phyloP scores from a whole-genome alignment of 2,888 invertebrate genomes.

The Thymelicus lineola region DNA sequence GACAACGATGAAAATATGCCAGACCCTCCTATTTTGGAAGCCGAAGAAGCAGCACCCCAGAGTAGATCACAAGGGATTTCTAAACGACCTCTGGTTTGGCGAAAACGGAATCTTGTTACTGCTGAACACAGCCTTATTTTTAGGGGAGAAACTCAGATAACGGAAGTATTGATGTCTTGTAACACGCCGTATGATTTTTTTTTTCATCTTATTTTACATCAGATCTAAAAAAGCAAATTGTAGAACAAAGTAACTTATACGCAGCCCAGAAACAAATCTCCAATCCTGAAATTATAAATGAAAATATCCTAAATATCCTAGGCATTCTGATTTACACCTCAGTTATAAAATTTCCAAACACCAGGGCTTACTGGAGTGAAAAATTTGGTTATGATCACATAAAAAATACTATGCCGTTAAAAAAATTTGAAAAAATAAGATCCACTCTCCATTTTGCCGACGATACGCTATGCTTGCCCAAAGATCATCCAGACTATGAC shows the following conservation, averaged over 20 bases:
- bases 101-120: conserved; percentile 53
- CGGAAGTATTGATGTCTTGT: conserved; percentile 48
- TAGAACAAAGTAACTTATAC: conserved; percentile 53
- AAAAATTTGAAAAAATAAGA: conserved; percentile 51
- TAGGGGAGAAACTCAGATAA: conserved; percentile 50
- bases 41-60: conserved; percentile 47
- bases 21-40: too few relatives aligned
- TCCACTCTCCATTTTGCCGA: conserved; percentile 49
- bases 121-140: conserved; percentile 51
- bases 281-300: conserved; percentile 51
- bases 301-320: conserved; percentile 51
- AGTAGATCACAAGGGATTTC: conserved; percentile 50
- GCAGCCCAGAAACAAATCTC: conserved; percentile 52
- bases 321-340: conserved; percentile 52
- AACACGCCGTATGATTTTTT: conserved; percentile 49
- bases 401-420: conserved; percentile 51
- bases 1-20: conserved; percentile 44
- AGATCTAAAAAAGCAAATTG: conserved; percentile 50
- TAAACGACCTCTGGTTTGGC: conserved; percentile 53
- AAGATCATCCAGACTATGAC: conserved; percentile 46
- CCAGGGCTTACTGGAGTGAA: conserved; percentile 50
- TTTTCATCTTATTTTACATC: conserved; percentile 53
- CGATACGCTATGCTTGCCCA: conserved; percentile 45
- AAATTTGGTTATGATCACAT: conserved; percentile 52
- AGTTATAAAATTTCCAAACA: conserved; percentile 51